These are phyloP conservation scores for Daboia siamensis DNA, from an alignment of 2,113 vertebrate species.

Conservation along the genomic window DNA sequence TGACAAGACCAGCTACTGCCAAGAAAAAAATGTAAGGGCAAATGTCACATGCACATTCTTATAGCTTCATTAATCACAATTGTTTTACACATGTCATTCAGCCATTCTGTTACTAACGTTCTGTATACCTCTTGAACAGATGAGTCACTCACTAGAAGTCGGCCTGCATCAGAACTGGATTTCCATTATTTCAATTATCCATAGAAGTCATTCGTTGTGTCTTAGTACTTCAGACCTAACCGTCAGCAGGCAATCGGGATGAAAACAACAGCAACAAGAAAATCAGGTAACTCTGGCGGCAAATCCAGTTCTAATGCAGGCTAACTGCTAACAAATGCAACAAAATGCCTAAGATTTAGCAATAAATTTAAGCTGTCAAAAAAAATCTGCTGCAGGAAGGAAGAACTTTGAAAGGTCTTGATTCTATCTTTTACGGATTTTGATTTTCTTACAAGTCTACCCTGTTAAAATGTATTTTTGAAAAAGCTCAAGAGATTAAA, in stretches of 20 bases:
- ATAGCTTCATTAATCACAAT: constrained; percentile 7
- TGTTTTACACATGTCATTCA: not conserved
- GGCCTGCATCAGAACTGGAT: not conserved
- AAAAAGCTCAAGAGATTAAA: not conserved
- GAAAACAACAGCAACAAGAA: not conserved
- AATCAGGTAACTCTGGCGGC: not conserved
- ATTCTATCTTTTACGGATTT: not conserved
- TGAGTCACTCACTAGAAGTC: not conserved
- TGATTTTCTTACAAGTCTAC: not conserved
- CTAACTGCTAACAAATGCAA: not conserved
- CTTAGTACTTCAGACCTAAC: not conserved
- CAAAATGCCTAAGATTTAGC: not conserved
- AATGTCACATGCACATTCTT: not conserved
- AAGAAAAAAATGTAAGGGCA: not conserved
- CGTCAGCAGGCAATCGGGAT: not conserved
- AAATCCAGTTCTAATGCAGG: not conserved
- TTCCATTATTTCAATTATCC: not conserved
- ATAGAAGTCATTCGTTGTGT: not conserved
- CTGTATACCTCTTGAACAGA: not conserved
- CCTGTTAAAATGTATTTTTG: too few species aligned
- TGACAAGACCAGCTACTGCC: not conserved
- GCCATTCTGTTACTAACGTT: not conserved
- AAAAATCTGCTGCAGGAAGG: not conserved
- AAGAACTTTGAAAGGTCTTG: not conserved
- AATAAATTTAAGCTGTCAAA: not conserved